Evolutionary conservation across 2,797 vertebrate genomes (phyloP).

Genomic region (Myotis daubentonii): DNA sequence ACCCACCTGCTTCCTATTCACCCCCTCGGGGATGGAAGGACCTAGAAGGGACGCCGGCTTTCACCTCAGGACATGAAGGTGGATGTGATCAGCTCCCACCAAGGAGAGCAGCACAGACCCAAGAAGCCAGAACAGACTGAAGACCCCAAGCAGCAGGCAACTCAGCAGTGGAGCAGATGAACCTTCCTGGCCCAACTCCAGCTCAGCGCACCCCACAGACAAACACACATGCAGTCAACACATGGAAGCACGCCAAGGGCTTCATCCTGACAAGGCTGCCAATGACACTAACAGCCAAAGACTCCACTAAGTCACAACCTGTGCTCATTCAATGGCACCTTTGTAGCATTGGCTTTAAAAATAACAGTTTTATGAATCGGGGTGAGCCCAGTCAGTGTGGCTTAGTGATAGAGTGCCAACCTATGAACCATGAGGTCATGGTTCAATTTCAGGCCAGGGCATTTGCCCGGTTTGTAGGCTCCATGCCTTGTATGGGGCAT

Average conservation of each 20-base stretch:
- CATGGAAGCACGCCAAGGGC: accelerated
- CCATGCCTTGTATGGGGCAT: too few species aligned
- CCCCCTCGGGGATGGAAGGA: too few species aligned
- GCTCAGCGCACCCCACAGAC: accelerated
- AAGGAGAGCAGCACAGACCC: too few species aligned
- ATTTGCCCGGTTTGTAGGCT: too few species aligned
- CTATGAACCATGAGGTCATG: too few species aligned
- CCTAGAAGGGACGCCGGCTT: too few species aligned
- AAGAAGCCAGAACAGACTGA: not conserved
- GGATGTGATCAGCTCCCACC: too few species aligned
- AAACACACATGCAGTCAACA: too few species aligned
- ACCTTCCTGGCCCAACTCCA: accelerated
- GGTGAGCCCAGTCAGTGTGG: not conserved
- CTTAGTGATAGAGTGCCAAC: too few species aligned
- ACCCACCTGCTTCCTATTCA: too few species aligned
- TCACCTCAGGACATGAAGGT: too few species aligned
- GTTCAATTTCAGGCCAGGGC: too few species aligned
- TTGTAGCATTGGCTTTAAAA: not conserved
- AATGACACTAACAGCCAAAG: not conserved
- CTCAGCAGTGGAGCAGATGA: accelerated
- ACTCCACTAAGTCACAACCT: not conserved
- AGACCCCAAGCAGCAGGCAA: not conserved
- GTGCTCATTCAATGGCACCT: accelerated
- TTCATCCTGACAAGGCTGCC: accelerated
- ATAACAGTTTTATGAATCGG: not conserved